Evolutionary conservation across 2,113 vertebrate species (phyloP).

Genomic region (Platycercus adscitus): DNA sequence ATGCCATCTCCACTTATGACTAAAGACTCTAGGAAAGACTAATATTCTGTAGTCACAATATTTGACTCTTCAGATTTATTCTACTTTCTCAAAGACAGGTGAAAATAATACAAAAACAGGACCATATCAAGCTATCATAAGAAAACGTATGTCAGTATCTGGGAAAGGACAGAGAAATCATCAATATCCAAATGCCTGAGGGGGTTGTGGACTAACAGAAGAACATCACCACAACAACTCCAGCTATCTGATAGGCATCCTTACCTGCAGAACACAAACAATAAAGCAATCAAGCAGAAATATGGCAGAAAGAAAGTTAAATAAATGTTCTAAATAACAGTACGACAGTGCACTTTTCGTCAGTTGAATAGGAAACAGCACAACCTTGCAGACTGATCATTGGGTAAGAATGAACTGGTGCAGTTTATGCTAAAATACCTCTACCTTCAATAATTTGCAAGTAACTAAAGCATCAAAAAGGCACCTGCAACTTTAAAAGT

Average conservation of each 20-base stretch:
- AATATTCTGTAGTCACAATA: not conserved
- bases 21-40: not conserved
- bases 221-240: conserved; percentile 6
- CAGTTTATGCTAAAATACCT: not conserved
- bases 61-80: not conserved
- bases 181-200: not conserved
- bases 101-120: not conserved
- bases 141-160: not conserved
- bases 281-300: conserved; percentile 13
- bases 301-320: conserved; percentile 1
- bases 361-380: not conserved
- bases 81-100: not conserved
- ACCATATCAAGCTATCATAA: not conserved
- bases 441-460: not conserved
- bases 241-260: conserved; percentile 27
- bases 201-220: not conserved
- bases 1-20: not conserved
- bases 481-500: conserved; percentile 11
- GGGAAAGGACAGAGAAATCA: not conserved
- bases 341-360: not conserved
- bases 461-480: not conserved
- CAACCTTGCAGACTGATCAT: not conserved
- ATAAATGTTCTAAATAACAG: not conserved
- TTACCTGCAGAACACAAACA: conserved; percentile 61
- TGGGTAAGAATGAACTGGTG: not conserved